These are phyloP conservation scores for Onthophagus sagittarius DNA, from an alignment of 2,888 invertebrate species.

Conservation along the genomic window DNA sequence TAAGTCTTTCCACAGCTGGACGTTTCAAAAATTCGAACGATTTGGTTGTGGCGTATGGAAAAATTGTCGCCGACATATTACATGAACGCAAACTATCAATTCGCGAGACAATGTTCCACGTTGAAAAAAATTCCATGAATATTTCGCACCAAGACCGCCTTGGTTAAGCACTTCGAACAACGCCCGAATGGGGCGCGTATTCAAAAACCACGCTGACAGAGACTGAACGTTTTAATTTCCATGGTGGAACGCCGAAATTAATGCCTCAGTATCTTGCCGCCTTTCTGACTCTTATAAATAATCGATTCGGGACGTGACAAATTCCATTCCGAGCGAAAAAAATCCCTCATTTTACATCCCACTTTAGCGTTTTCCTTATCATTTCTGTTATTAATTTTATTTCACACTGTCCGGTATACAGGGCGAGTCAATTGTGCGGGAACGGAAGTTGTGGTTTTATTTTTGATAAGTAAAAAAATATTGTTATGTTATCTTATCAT, in stretches of 20 bases:
- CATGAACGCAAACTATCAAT: slow-evolving; percentile 21
- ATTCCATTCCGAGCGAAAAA: slow-evolving; percentile 12
- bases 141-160: slow-evolving; percentile 19
- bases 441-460: too few species aligned
- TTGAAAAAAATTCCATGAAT: slow-evolving; percentile 22
- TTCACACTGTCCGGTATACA: too few species aligned
- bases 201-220: slow-evolving; percentile 22
- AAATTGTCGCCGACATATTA: slow-evolving; percentile 15
- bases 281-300: slow-evolving; percentile 20
- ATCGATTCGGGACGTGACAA: slow-evolving; percentile 21
- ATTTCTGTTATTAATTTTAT: too few species aligned
- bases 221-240: slow-evolving; percentile 24
- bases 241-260: slow-evolving; percentile 21
- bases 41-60: neutral
- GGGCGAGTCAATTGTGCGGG: too few species aligned
- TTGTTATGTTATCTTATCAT: too few species aligned
- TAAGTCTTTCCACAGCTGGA: neutral
- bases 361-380: too few species aligned
- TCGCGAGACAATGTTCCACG: slow-evolving; percentile 19
- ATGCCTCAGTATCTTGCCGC: slow-evolving; percentile 18
- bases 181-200: slow-evolving; percentile 12
- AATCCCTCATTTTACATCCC: neutral
- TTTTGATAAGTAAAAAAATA: too few species aligned
- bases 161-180: neutral
- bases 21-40: neutral